Evolutionary conservation across 2,797 vertebrate species (phyloP).

Genomic region (Artibeus jamaicensis): DNA sequence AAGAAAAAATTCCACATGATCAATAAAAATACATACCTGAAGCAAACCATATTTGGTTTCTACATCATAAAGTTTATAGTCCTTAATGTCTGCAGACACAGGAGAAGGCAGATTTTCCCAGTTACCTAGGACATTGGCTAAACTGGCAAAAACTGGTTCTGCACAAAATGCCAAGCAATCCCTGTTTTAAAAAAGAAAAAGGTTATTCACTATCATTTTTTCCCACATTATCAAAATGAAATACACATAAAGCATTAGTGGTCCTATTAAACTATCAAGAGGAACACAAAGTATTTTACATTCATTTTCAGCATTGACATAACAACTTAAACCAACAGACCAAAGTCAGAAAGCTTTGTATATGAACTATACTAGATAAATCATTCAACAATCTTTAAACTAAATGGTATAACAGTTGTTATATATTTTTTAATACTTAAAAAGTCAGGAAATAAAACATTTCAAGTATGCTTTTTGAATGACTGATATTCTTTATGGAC

Average conservation of each 20-base stretch:
- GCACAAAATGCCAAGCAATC: slow-evolving; percentile 99
- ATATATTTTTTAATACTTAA: neutral
- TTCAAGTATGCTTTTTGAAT: neutral
- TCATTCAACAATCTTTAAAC: neutral
- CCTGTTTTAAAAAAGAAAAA: slow-evolving; percentile 82
- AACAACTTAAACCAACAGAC: neutral
- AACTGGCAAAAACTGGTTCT: slow-evolving; percentile 97
- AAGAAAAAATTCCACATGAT: neutral
- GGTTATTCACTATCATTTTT: slow-evolving; percentile 1
- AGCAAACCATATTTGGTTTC: slow-evolving; percentile 98
- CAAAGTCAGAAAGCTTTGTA: neutral
- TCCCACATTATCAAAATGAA: slow-evolving; percentile 23
- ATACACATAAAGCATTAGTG: slow-evolving; percentile 17
- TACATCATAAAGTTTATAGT: slow-evolving; percentile 97
- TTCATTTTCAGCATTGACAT: neutral
- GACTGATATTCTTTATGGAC: neutral
- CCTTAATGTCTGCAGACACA: slow-evolving; percentile 94
- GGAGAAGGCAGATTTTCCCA: slow-evolving; percentile 97
- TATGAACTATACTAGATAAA: neutral
- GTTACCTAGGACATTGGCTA: slow-evolving; percentile 95
- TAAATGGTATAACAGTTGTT: neutral
- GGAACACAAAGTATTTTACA: neutral
- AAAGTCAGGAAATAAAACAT: neutral
- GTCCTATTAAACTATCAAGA: neutral
- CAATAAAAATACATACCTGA: slow-evolving; percentile 87